Conservation (phyloP, 2,113 vertebrate species). For the Ornithorhynchus anatinus region DNA sequence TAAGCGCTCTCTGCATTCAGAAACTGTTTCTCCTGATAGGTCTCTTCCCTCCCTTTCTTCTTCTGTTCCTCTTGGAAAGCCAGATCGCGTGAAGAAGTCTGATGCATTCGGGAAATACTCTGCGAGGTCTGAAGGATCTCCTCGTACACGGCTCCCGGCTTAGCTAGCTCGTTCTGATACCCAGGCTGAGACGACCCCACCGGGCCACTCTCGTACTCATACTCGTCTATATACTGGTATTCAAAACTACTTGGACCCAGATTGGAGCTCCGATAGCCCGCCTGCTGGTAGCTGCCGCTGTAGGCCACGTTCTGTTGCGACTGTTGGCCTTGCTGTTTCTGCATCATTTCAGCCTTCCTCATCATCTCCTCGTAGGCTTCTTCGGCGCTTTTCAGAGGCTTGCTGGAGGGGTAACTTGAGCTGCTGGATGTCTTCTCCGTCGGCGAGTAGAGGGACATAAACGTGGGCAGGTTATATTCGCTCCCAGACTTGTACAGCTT, state of each 20-base stretch:
- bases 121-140: conserved; percentile 87
- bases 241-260: conserved; percentile 65
- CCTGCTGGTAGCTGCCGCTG: conserved; percentile 65
- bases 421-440: conserved; percentile 80
- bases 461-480: conserved; percentile 95
- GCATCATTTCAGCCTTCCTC: conserved; percentile 94
- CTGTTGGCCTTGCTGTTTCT: conserved; percentile 84
- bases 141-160: conserved; percentile 83
- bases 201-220: conserved; percentile 64
- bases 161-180: conserved; percentile 66
- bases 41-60: conserved; percentile 49
- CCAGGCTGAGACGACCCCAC: conserved; percentile 53
- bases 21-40: conserved; percentile 80
- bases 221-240: conserved; percentile 83
- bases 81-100: conserved; percentile 73
- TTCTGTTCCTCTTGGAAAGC: conserved; percentile 63
- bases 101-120: conserved; percentile 76
- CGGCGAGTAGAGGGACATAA: conserved; percentile 96
- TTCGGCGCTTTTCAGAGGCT: conserved; percentile 94
- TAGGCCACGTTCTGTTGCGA: conserved; percentile 68
- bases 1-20: conserved; percentile 83
- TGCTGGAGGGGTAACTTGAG: conserved; percentile 74
- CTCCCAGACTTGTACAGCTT: conserved; percentile 95
- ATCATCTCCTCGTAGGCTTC: conserved; percentile 99
- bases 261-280: conserved; percentile 59